These are phyloP conservation scores for Platysternon megacephalum DNA, from an alignment of 2,113 vertebrate species.

Conservation along the genomic window DNA sequence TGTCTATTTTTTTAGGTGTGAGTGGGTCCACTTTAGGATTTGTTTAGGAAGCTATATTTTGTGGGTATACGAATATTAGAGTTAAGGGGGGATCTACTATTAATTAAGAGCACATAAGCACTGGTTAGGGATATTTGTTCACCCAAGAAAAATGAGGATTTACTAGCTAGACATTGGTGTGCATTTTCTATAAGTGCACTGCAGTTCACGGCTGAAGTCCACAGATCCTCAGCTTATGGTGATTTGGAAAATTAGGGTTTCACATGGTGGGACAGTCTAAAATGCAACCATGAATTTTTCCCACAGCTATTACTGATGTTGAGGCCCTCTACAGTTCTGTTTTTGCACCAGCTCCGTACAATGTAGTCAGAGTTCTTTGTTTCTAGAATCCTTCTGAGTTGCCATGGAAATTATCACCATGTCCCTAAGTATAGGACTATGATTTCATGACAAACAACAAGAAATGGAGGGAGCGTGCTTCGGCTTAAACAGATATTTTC, in stretches of 20 bases:
- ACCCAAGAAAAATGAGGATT: neutral
- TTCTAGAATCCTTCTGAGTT: slow-evolving; percentile 52
- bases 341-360: slow-evolving; percentile 21
- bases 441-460: slow-evolving; percentile 58
- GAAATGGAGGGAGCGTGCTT: slow-evolving; percentile 40
- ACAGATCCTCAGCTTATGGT: neutral
- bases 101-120: neutral
- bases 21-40: neutral
- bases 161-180: neutral
- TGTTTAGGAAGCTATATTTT: neutral
- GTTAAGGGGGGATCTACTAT: neutral
- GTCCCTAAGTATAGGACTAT: slow-evolving; percentile 33
- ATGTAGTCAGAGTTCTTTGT: slow-evolving; percentile 59
- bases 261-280: neutral
- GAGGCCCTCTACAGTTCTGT: slow-evolving; percentile 32
- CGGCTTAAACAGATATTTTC: slow-evolving; percentile 21
- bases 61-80: neutral
- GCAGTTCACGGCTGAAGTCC: neutral
- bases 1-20: neutral
- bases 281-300: neutral
- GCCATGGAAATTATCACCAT: slow-evolving; percentile 72
- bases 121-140: neutral
- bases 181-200: neutral
- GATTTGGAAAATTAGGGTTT: neutral
- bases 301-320: neutral